Evolutionary conservation across 2,888 invertebrate species (phyloP).

Genomic region (Anthophora plumipes): DNA sequence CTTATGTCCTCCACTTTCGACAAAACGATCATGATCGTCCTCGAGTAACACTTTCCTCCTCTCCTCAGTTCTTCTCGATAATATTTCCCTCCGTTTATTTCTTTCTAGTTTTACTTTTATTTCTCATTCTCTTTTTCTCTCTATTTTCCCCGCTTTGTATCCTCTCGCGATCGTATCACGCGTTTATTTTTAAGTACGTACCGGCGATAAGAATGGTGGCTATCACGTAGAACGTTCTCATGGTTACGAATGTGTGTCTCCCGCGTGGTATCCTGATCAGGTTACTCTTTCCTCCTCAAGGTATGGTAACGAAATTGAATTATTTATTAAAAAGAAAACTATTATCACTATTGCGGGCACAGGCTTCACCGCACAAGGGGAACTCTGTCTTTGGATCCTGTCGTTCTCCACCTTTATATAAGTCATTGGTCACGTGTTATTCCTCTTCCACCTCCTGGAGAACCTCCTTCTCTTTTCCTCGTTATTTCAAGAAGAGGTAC

Average conservation of each 20-base stretch:
- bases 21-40: constrained; percentile 24
- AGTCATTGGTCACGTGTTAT: constrained; percentile 84
- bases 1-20: constrained; percentile 63
- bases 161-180: constrained; percentile 33
- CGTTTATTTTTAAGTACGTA: constrained; percentile 77
- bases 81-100: constrained; percentile 16
- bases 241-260: constrained; percentile 70
- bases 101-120: not conserved
- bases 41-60: constrained; percentile 60
- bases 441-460: constrained; percentile 68
- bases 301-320: constrained; percentile 16
- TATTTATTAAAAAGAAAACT: constrained; percentile 59
- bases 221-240: constrained; percentile 83
- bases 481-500: constrained; percentile 68
- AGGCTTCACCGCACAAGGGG: constrained; percentile 74
- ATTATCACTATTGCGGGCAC: constrained; percentile 68
- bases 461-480: constrained; percentile 64
- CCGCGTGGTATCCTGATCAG: constrained; percentile 50
- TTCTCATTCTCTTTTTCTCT: constrained; percentile 1
- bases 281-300: constrained; percentile 19
- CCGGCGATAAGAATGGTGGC: constrained; percentile 83
- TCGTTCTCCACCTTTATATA: constrained; percentile 84
- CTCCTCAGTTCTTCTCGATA: constrained; percentile 14
- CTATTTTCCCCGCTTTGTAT: constrained; percentile 27
- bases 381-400: constrained; percentile 82